phyloP scores from a whole-genome alignment of 2,888 invertebrate species.

The Bedellia somnulentella region DNA sequence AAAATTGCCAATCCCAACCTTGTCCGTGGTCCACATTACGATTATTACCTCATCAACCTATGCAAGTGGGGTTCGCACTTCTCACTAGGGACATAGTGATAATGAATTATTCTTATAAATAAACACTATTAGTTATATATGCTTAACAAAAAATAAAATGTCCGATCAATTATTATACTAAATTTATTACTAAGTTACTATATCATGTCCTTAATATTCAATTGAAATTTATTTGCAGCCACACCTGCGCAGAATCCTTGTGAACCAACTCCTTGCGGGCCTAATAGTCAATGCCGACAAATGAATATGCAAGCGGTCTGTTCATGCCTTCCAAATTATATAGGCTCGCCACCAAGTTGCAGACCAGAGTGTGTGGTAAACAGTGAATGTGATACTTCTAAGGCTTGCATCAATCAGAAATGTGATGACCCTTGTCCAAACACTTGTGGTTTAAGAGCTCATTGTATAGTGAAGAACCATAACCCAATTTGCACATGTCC shows the following conservation, averaged over 20 bases:
- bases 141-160: too few species aligned
- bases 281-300: slow-evolving; percentile 82
- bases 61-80: too few species aligned
- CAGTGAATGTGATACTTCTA: slow-evolving; percentile 79
- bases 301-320: slow-evolving; percentile 82
- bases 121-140: too few species aligned
- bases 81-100: too few species aligned
- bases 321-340: slow-evolving; percentile 77
- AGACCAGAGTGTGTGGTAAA: slow-evolving; percentile 86
- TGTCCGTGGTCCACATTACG: too few species aligned
- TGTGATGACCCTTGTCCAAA: slow-evolving; percentile 88
- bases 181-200: not conserved
- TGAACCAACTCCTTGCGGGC: slow-evolving; percentile 83
- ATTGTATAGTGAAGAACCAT: slow-evolving; percentile 81
- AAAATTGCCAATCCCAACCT: too few species aligned
- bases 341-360: slow-evolving; percentile 79
- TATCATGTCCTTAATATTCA: slow-evolving; percentile 4
- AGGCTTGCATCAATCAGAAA: slow-evolving; percentile 82
- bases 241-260: slow-evolving; percentile 69
- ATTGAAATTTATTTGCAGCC: slow-evolving; percentile 19
- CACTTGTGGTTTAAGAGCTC: slow-evolving; percentile 83
- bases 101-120: too few species aligned
- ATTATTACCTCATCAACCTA: too few species aligned
- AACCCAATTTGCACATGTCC: slow-evolving; percentile 88
- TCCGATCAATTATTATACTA: too few species aligned